Conservation (phyloP, 2,888 invertebrate genomes). For the Dione juno region DNA sequence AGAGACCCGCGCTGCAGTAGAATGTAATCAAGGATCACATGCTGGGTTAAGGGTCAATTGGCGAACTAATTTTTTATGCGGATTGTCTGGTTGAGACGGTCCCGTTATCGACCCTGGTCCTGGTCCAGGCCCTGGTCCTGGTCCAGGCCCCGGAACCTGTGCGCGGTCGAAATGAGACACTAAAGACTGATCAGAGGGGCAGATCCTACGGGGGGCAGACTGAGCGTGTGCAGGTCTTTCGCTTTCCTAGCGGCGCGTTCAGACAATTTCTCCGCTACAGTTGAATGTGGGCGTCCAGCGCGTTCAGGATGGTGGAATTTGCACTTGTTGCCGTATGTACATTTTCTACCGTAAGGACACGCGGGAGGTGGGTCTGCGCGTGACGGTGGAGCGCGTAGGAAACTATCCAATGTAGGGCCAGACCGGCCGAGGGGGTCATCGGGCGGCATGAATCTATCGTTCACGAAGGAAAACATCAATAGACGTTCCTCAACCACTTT, state of each 20-base stretch:
- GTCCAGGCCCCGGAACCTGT: slow-evolving; percentile 60
- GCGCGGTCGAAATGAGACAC: slow-evolving; percentile 79
- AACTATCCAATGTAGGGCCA: slow-evolving; percentile 94
- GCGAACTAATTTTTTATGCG: slow-evolving; percentile 90
- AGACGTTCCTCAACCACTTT: slow-evolving; percentile 96
- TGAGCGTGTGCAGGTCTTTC: slow-evolving; percentile 88
- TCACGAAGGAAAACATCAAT: slow-evolving; percentile 98
- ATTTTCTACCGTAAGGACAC: slow-evolving; percentile 97
- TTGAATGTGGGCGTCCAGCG: slow-evolving; percentile 92
- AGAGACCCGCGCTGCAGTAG: slow-evolving; percentile 87
- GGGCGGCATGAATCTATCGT: slow-evolving; percentile 98
- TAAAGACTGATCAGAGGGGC: slow-evolving; percentile 66
- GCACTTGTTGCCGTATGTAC: slow-evolving; percentile 98
- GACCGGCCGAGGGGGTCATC: slow-evolving; percentile 95
- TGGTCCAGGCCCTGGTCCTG: slow-evolving; percentile 54
- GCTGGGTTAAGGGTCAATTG: slow-evolving; percentile 92
- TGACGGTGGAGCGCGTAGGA: slow-evolving; percentile 87
- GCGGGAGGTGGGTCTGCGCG: slow-evolving; percentile 87
- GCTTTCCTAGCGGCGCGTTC: slow-evolving; percentile 91
- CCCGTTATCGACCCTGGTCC: slow-evolving; percentile 76
- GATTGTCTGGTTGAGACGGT: slow-evolving; percentile 74
- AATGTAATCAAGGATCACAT: slow-evolving; percentile 87
- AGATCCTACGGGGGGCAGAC: slow-evolving; percentile 82
- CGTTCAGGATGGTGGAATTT: slow-evolving; percentile 97
- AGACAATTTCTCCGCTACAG: slow-evolving; percentile 92